phyloP scores from a whole-genome alignment of 2,888 invertebrate genomes.

The Metellina segmentata region DNA sequence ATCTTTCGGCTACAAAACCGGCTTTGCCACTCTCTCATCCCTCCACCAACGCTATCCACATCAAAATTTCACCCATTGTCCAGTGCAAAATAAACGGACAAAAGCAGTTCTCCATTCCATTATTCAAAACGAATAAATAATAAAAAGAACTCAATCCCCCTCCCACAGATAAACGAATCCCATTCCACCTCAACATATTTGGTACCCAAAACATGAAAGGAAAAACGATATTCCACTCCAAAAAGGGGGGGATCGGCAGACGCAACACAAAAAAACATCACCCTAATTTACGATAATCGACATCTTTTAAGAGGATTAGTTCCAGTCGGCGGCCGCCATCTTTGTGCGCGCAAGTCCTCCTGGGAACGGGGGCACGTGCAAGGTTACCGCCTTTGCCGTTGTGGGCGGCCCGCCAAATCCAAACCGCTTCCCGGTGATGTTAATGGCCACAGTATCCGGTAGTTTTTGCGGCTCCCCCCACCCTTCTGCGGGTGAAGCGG shows the following conservation, averaged over 20 bases:
- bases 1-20: too few relatives aligned
- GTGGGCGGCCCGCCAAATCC: slow-evolving; percentile 59
- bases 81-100: background rate
- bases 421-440: slow-evolving; percentile 43
- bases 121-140: background rate
- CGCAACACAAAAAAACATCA: slow-evolving; percentile 37
- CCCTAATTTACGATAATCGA: slow-evolving; percentile 76
- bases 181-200: background rate
- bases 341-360: slow-evolving; percentile 32
- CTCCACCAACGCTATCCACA: too few relatives aligned
- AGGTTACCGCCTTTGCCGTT: slow-evolving; percentile 52
- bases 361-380: slow-evolving; percentile 69
- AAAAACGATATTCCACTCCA: slow-evolving; percentile 13
- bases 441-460: slow-evolving; percentile 72
- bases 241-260: background rate
- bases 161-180: background rate
- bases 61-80: background rate
- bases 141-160: background rate
- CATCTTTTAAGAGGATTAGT: slow-evolving; percentile 74
- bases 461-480: slow-evolving; percentile 66
- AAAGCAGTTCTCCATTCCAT: background rate
- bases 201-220: slow-evolving; percentile 5
- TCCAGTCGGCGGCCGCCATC: slow-evolving; percentile 43
- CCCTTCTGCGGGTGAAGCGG: background rate
- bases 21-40: too few relatives aligned